These are phyloP conservation scores for Epizoanthus stellaris DNA, from an alignment of 92 coral and sea anemone genomes.

Conservation along the genomic window DNA sequence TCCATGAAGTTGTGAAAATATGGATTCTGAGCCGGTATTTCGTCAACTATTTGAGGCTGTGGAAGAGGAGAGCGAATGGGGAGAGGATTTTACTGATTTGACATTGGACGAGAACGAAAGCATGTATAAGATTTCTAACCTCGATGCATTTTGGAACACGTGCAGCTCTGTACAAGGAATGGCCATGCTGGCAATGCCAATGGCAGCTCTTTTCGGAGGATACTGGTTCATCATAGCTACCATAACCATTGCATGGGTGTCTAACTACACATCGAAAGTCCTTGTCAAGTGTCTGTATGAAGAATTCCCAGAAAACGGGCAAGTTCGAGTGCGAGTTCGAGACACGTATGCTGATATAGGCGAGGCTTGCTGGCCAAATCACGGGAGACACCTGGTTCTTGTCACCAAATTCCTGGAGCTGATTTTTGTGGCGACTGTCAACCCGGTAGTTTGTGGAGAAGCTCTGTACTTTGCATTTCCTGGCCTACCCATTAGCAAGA, in stretches of 20 bases:
- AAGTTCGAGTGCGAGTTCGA: constrained; percentile 48
- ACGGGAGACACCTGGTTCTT: constrained; percentile 70
- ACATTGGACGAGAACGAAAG: constrained; percentile 43
- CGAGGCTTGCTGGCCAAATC: constrained; percentile 77
- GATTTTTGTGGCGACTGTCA: constrained; percentile 65
- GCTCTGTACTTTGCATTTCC: constrained; percentile 58
- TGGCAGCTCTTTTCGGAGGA: constrained; percentile 70
- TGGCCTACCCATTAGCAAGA: constrained; percentile 61
- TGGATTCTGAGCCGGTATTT: constrained; percentile 17
- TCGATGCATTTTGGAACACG: constrained; percentile 85
- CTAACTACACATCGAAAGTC: constrained; percentile 68
- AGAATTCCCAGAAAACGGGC: constrained; percentile 51
- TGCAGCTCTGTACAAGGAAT: constrained; percentile 81
- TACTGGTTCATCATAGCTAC: constrained; percentile 68
- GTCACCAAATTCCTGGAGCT: constrained; percentile 70
- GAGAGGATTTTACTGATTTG: background rate
- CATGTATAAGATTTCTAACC: constrained; percentile 69
- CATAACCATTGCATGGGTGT: constrained; percentile 59
- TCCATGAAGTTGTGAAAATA: constrained; percentile 16
- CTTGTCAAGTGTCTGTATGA: constrained; percentile 68
- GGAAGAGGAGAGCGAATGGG: background rate
- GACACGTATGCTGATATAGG: constrained; percentile 77
- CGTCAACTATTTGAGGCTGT: background rate
- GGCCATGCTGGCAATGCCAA: constrained; percentile 65
- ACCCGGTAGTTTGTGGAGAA: constrained; percentile 80